phyloP scores from a whole-genome alignment of 1,140 invertebrate species.

The Apis dorsata region DNA sequence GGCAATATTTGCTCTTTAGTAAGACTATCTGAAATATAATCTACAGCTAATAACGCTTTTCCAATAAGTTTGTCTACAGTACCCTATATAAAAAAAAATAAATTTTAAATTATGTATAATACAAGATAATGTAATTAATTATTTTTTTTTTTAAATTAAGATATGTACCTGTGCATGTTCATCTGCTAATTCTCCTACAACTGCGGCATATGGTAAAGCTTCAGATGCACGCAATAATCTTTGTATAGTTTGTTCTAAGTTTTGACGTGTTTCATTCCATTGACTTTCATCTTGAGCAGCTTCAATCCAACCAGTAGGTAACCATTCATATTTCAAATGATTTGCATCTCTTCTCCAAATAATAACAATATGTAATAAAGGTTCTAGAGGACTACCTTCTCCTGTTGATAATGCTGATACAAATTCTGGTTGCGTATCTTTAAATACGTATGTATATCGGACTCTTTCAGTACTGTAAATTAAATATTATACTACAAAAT shows the following conservation, averaged over 20 bases:
- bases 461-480: conserved; percentile 84
- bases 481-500: background rate
- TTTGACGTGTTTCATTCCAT: conserved; percentile 87
- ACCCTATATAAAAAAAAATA: conserved; percentile 80
- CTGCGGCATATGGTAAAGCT: conserved; percentile 86
- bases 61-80: conserved; percentile 86
- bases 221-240: conserved; percentile 87
- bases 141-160: background rate
- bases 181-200: conserved; percentile 79
- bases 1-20: conserved; percentile 91
- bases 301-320: conserved; percentile 75
- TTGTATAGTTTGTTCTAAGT: conserved; percentile 87
- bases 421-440: conserved; percentile 91
- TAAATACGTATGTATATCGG: conserved; percentile 92
- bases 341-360: conserved; percentile 93
- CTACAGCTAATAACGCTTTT: conserved; percentile 85
- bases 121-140: background rate
- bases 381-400: conserved; percentile 82
- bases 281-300: conserved; percentile 78
- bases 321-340: conserved; percentile 95
- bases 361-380: conserved; percentile 88
- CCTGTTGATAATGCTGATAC: conserved; percentile 87
- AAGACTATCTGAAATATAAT: conserved; percentile 87
- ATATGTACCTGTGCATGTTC: conserved; percentile 79
- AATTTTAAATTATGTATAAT: conserved; percentile 1